Evolutionary conservation across 2,888 invertebrate species (phyloP).

Genomic region (Chalcosyrphus nemorum): DNA sequence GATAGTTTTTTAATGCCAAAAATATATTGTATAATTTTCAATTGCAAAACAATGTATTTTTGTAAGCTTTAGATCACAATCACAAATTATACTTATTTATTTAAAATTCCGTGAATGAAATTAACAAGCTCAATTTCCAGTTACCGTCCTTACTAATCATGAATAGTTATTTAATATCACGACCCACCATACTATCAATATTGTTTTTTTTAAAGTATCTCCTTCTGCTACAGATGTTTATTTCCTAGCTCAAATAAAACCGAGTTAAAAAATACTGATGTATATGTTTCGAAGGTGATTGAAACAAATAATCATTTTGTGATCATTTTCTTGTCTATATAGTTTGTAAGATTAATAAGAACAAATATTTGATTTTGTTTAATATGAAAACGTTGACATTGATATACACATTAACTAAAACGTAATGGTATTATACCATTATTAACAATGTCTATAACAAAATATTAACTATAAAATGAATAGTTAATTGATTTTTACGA

Average conservation of each 20-base stretch:
- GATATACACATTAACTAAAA: background rate
- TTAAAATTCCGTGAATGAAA: conserved; percentile 13
- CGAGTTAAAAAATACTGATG: background rate
- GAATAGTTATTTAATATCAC: conserved; percentile 23
- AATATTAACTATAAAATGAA: background rate
- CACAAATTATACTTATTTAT: conserved; percentile 30
- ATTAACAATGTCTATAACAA: background rate
- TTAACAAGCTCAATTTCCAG: conserved; percentile 28
- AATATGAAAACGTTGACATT: background rate
- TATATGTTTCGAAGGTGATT: conserved; percentile 1
- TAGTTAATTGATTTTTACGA: background rate
- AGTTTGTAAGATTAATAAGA: conserved; percentile 29
- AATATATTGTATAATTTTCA: conserved; percentile 39
- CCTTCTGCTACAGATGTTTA: background rate
- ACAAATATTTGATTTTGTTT: background rate
- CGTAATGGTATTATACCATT: background rate
- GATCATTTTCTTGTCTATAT: conserved; percentile 35
- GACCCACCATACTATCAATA: conserved; percentile 40
- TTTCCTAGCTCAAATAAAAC: background rate
- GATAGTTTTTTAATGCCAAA: conserved; percentile 62
- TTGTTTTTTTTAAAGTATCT: conserved; percentile 24
- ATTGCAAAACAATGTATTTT: conserved; percentile 28
- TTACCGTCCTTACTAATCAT: conserved; percentile 48
- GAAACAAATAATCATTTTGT: conserved; percentile 20
- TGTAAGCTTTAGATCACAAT: conserved; percentile 29